A percentile compares a stretch with the other conserved stretches of the same genome.
Conservation (phyloP, 2,888 invertebrate species). For the Pandemis cinnamomeana region DNA sequence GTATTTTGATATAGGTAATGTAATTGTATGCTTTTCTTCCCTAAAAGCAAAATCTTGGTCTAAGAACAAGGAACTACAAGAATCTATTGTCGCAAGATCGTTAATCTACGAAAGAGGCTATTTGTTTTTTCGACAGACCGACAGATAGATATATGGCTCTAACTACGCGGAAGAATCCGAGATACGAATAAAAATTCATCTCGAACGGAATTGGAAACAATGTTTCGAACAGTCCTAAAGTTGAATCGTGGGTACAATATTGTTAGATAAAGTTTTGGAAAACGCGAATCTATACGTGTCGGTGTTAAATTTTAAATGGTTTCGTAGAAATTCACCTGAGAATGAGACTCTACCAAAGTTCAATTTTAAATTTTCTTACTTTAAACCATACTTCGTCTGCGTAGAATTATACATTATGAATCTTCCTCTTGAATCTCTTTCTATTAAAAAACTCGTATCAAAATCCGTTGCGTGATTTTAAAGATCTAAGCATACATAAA, state of each 20-base stretch:
- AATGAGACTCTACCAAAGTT: too few relatives aligned
- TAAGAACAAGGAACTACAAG: neutral
- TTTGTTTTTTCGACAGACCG: conserved; percentile 35
- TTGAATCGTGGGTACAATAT: conserved; percentile 45
- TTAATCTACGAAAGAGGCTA: conserved; percentile 33
- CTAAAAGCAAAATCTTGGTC: neutral
- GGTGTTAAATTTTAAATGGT: too few relatives aligned
- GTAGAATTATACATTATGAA: too few relatives aligned
- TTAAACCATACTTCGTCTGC: too few relatives aligned
- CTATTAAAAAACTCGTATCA: too few relatives aligned
- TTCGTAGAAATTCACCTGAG: too few relatives aligned
- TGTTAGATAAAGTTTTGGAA: neutral
- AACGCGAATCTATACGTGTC: too few relatives aligned
- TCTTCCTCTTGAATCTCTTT: too few relatives aligned
- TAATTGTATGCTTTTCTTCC: neutral
- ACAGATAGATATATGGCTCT: conserved; percentile 33
- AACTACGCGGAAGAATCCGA: conserved; percentile 36
- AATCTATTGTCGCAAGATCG: conserved; percentile 11
- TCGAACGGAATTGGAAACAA: conserved; percentile 53
- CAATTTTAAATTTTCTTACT: too few relatives aligned
- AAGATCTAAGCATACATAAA: too few relatives aligned
- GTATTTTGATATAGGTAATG: too few relatives aligned
- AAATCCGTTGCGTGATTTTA: too few relatives aligned
- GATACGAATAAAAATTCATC: conserved; percentile 26
- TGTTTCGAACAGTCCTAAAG: conserved; percentile 54